phyloP scores from a whole-genome alignment of 2,888 invertebrate species.

The Capitulum mitella region DNA sequence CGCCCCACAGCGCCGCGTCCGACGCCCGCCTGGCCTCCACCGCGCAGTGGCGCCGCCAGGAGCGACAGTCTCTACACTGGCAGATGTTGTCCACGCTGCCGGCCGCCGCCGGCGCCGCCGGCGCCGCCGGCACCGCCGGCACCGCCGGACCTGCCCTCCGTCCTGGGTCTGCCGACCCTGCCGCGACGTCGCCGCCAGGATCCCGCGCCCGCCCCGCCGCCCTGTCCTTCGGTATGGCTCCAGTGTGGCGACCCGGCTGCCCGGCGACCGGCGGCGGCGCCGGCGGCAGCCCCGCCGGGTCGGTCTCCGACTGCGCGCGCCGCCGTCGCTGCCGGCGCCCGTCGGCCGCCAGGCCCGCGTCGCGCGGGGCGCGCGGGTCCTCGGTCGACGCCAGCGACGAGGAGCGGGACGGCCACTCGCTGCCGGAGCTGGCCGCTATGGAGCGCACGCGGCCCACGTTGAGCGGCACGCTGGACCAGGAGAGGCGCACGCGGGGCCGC shows the following conservation, averaged over 20 bases:
- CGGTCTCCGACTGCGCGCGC: not conserved
- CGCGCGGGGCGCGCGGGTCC: not conserved
- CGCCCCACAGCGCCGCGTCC: not conserved
- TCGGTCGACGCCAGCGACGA: not conserved
- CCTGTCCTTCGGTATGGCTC: not conserved
- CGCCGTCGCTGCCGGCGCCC: not conserved
- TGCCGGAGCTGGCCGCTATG: not conserved
- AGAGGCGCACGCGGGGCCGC: not conserved
- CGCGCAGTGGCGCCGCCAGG: not conserved
- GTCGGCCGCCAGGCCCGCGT: not conserved
- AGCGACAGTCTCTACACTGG: constrained; percentile 9
- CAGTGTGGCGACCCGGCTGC: not conserved
- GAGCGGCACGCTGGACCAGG: not conserved
- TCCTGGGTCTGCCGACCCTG: not conserved
- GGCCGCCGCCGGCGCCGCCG: no score
- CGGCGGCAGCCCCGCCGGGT: no score
- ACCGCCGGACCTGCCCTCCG: not conserved
- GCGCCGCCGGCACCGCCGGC: no score
- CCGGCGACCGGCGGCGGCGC: no score
- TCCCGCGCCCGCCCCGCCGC: not conserved
- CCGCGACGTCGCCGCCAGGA: not conserved
- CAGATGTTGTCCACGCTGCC: not conserved
- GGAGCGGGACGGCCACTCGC: not conserved
- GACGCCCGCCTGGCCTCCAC: not conserved
- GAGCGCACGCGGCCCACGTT: not conserved